Base-by-base conservation (phyloP, 2,113 vertebrate species). In the Myotis yumanensis region DNA sequence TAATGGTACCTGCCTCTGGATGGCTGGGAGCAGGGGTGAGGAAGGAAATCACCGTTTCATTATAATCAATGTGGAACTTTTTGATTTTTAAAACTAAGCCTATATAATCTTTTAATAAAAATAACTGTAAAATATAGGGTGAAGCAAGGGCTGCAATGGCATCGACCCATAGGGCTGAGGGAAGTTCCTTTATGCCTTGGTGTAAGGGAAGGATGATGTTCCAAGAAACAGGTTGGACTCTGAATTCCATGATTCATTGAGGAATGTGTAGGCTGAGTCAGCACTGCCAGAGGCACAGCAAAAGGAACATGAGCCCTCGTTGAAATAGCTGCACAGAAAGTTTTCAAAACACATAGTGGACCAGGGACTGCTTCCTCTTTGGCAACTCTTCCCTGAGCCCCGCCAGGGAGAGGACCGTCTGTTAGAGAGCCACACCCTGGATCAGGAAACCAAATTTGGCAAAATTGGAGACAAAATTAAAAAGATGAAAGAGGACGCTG, bases 91-190 rank as follows among this genome's bases (percentile, higher is more conserved):
- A 89, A 79, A 51, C 28, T 37, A 32, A 51, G 6, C 9, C 69
- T 91, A 66, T n/a, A 25, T 82, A 82, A 46, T 25, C 43, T 43
- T 43, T 46, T 30, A 66, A 91, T 57, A 89, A 83, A 77, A 96
- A 71, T 68, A 59, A 80, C 40, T 35, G 69, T 37, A n/a, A 54
- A 46, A 37, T 40, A 46, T 18, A 76, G 82, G 81, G 25, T 30
- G 23, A 87, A 73, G 4, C 32, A 52, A 48, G 16, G 0, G 18
- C 43, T 90, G 23, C 66, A 72, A 16, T n/a, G 30, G 37, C 40
- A 28, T 30, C 40, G 32, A 40, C 72, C 32, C 30, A 40, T 0
- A 64, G 73, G 3, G 69, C 16, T 18, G 30, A 92, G 57, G 48
- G 51, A 82, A 62, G 12, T 72, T 57, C 35, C 62, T 73, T 64